Percentiles rank a stretch among this genome's conserved stretches.
These are phyloP conservation scores for Vicugna pacos DNA, from an alignment of 2,113 vertebrate species.

Conservation along the genomic window DNA sequence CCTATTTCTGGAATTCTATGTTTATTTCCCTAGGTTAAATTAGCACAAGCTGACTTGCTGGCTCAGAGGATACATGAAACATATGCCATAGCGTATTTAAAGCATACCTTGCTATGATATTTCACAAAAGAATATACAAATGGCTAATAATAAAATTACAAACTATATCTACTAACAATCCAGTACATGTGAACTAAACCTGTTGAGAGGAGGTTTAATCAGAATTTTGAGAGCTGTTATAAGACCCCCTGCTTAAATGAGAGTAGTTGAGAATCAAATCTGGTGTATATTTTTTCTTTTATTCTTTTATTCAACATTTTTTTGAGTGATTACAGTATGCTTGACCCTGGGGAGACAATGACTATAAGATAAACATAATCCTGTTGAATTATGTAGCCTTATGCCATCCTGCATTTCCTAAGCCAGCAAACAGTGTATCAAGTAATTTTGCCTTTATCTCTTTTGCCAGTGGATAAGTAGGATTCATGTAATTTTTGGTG, in stretches of 20 bases:
- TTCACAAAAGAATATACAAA: slow-evolving; percentile 5
- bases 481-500: slow-evolving; percentile 25
- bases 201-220: slow-evolving; percentile 46
- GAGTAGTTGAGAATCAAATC: slow-evolving; percentile 30
- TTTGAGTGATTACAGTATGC: neutral
- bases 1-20: neutral
- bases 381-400: neutral
- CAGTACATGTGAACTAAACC: slow-evolving; percentile 47
- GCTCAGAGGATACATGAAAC: neutral
- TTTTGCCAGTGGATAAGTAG: slow-evolving; percentile 34
- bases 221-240: slow-evolving; percentile 56
- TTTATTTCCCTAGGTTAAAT: slow-evolving; percentile 17
- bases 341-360: neutral
- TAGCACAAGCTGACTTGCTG: neutral
- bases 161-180: neutral
- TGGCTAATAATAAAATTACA: slow-evolving; percentile 34
- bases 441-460: neutral
- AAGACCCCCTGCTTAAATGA: slow-evolving; percentile 11
- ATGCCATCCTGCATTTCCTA: neutral
- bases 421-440: slow-evolving; percentile 10
- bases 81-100: neutral
- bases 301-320: neutral
- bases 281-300: neutral
- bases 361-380: neutral
- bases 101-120: neutral